A percentile compares a stretch with the other conserved stretches of the same genome.
These are phyloP conservation scores for Nycticebus coucang DNA, from an alignment of 2,113 vertebrate species.

Conservation along the genomic window DNA sequence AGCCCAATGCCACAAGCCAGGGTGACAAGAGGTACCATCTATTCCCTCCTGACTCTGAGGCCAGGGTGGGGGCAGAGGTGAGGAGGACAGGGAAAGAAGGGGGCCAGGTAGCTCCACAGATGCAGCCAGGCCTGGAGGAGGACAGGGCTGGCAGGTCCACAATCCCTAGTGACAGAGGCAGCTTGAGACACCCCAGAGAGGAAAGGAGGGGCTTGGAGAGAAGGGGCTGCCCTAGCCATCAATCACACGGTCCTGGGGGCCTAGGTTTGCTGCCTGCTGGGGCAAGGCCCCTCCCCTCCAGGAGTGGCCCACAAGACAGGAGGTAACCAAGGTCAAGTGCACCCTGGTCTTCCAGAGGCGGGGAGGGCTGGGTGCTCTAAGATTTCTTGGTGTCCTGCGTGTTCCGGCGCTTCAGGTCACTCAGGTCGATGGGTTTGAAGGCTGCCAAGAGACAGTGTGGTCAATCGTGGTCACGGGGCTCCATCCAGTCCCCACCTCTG, in stretches of 20 bases:
- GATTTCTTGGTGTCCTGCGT: slow-evolving; percentile 95
- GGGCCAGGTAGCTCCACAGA: background rate
- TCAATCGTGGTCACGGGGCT: background rate
- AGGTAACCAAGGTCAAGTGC: slow-evolving; percentile 76
- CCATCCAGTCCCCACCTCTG: background rate
- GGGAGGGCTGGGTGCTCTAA: slow-evolving; percentile 81
- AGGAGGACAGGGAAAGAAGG: too few relatives aligned
- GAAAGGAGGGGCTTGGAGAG: background rate
- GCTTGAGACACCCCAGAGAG: background rate
- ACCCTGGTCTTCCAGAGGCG: slow-evolving; percentile 71
- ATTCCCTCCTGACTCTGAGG: background rate
- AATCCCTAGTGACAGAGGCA: background rate
- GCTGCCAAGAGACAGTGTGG: slow-evolving; percentile 82
- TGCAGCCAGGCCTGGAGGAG: background rate
- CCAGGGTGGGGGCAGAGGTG: background rate
- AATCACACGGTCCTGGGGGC: background rate
- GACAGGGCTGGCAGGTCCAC: background rate
- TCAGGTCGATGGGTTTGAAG: slow-evolving; percentile 95
- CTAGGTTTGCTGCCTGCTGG: background rate
- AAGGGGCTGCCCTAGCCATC: background rate
- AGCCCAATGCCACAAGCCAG: background rate
- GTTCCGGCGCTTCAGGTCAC: slow-evolving; percentile 92
- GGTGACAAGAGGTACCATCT: background rate
- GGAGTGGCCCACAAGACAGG: slow-evolving; percentile 73
- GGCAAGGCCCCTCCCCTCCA: background rate